Percentiles rank a stretch among this genome's conserved stretches.
Conservation (phyloP, 2,797 vertebrate genomes). For the Anas capensis region DNA sequence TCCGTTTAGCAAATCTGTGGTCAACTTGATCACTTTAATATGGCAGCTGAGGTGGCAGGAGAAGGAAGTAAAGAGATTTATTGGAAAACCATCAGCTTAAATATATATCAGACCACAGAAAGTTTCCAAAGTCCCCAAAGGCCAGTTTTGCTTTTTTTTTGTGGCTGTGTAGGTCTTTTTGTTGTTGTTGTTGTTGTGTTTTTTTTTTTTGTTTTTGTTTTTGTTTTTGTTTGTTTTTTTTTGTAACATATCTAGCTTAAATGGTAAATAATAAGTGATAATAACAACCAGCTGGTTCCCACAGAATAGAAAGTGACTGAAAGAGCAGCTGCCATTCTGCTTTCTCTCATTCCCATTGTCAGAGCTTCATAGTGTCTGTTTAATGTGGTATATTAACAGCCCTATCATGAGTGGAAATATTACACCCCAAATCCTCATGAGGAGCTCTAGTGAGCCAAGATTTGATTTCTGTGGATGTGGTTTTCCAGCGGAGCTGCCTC, state of each 20-base stretch:
- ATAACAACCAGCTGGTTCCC: constrained; percentile 55
- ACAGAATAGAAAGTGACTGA: constrained; percentile 51
- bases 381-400: constrained; percentile 30
- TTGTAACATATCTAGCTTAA: constrained; percentile 42
- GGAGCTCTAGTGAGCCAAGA: neutral
- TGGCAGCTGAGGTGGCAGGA: constrained; percentile 54
- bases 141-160: neutral
- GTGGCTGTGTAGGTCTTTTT: neutral
- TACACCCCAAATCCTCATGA: neutral
- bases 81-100: constrained; percentile 67
- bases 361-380: constrained; percentile 30
- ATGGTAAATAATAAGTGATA: constrained; percentile 64
- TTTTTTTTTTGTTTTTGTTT: neutral
- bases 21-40: constrained; percentile 77
- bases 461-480: neutral
- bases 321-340: constrained; percentile 29
- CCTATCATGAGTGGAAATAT: constrained; percentile 32
- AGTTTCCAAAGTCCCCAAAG: constrained; percentile 61
- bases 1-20: constrained; percentile 78
- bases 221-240: neutral
- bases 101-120: constrained; percentile 68
- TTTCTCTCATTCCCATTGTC: constrained; percentile 30
- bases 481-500: neutral
- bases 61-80: constrained; percentile 68
- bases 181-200: neutral